Percentiles rank a stretch among this genome's conserved stretches.
Conservation (phyloP, 1,140 invertebrate species). For the Aphelenchoides fujianensis region DNA sequence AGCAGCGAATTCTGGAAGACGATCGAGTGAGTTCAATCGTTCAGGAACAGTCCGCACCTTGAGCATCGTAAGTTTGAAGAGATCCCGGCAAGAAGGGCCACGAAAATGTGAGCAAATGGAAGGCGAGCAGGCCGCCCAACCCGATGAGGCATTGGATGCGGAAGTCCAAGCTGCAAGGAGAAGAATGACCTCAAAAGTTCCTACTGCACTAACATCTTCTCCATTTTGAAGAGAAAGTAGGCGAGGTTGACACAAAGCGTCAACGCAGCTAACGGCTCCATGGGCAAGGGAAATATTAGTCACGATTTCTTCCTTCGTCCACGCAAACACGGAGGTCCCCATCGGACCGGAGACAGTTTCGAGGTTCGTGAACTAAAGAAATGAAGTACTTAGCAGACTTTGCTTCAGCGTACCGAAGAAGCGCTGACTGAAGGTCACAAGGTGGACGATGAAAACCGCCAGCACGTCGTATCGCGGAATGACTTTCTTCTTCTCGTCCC, state of each 20-base stretch:
- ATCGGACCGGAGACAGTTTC: not conserved
- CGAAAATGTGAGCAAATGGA: slow-evolving; percentile 9
- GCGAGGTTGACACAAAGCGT: not conserved
- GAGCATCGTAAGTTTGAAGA: not conserved
- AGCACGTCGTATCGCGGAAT: slow-evolving; percentile 11
- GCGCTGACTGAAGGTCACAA: slow-evolving; percentile 2
- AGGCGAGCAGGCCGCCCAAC: not conserved
- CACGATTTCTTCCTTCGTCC: slow-evolving; percentile 12
- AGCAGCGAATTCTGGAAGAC: not conserved
- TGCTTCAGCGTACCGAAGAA: too few relatives aligned
- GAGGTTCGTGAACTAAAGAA: not conserved
- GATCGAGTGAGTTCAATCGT: not conserved
- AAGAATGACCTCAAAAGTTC: not conserved
- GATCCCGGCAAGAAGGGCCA: slow-evolving; percentile 6
- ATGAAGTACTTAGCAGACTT: too few relatives aligned
- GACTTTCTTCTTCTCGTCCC: slow-evolving; percentile 3
- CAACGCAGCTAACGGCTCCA: not conserved
- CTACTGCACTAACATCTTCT: not conserved
- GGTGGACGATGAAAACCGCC: not conserved
- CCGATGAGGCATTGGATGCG: slow-evolving; percentile 1
- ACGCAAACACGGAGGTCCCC: not conserved
- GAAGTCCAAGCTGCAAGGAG: not conserved
- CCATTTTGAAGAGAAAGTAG: slow-evolving; percentile 3
- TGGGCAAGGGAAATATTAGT: not conserved
- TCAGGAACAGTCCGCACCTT: not conserved